Percentiles rank a stretch among this genome's conserved stretches.
These are phyloP conservation scores for Pangasius larnaudii DNA, from an alignment of 2,797 vertebrate genomes.

Conservation along the genomic window DNA sequence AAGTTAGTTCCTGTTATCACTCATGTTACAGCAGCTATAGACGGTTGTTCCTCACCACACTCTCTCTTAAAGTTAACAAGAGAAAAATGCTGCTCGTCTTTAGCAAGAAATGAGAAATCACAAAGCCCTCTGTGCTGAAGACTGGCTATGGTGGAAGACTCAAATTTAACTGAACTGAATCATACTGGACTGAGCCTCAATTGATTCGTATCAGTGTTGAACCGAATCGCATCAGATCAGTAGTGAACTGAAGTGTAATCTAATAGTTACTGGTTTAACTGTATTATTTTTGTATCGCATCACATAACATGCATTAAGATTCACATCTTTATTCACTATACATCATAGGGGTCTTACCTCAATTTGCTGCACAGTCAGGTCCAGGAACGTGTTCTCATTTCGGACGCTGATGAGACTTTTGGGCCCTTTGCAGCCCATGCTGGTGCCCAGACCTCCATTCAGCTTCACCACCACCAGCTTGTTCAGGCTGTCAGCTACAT, in stretches of 20 bases:
- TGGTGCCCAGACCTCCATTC: slow-evolving; percentile 95
- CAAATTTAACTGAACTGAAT: too few species aligned
- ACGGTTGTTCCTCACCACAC: background rate
- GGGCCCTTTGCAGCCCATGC: slow-evolving; percentile 98
- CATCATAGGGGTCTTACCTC: slow-evolving; percentile 76
- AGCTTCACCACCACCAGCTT: slow-evolving; percentile 97
- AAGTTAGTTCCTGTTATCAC: too few species aligned
- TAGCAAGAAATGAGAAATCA: background rate
- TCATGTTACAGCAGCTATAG: too few species aligned
- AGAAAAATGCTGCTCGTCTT: too few species aligned
- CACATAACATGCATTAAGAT: background rate
- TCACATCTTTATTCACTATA: background rate
- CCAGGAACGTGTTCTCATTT: slow-evolving; percentile 98
- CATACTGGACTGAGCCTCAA: too few species aligned
- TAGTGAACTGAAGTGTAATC: background rate
- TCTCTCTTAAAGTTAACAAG: background rate
- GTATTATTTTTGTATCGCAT: background rate
- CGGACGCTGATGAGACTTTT: slow-evolving; percentile 97
- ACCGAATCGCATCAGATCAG: background rate
- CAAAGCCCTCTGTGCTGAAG: too few species aligned
- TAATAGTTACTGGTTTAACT: background rate
- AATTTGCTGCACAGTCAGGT: slow-evolving; percentile 97
- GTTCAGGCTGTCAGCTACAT: slow-evolving; percentile 87
- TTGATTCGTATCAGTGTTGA: background rate
- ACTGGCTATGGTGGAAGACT: background rate